Base-by-base conservation (phyloP, 1,140 invertebrate species). In the Papilio polytes region DNA sequence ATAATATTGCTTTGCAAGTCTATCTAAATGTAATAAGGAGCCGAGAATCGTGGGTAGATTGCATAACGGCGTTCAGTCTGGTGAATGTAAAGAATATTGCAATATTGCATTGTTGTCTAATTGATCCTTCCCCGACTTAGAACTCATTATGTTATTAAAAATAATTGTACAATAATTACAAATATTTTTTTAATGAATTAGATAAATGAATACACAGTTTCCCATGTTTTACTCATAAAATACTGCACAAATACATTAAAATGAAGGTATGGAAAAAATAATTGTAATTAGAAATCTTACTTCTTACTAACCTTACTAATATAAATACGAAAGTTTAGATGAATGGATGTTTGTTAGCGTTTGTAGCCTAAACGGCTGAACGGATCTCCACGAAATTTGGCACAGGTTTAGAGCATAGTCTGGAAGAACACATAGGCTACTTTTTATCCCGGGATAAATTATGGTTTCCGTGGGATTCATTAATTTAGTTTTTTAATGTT, bases 51-150 rank as follows among this genome's bases (percentile, higher is more conserved):
- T 70, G 22, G 22, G 26, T 36, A 70, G 63, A 70, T 70, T 70
- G 63, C 63, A 70, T 70, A 70, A 70, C 63, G 26, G 1, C 15
- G 22, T 70, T 15, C 22, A 31, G 26, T 70, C 12, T 70, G 22
- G 63, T 31, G 63, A 70, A 70, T 70, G 63, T 70, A 36, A 15
- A 20, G 26, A 70, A 70, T 70, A 70, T 70, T 70, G 13, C 63
- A 70, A 36, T 15, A 31, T 26, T 26, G 59, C 63, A 70, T 63
- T 36, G 63, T 31, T 70, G 63, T 70, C 63, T 70, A 70, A 70
- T 70, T 70, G 22, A 12, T 70, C 26, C 26, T 70, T 31, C 22
- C 12, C 26, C 13, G 22, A 26, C 63, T 9, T 70, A 63, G n/a
- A 59, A 12, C 22, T 70, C 63, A 70, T 70, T 70, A 70, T 31